Percentiles rank a stretch among this genome's conserved stretches.
Evolutionary conservation across 2,888 invertebrate genomes (phyloP).

Genomic region (Archips xylosteana): DNA sequence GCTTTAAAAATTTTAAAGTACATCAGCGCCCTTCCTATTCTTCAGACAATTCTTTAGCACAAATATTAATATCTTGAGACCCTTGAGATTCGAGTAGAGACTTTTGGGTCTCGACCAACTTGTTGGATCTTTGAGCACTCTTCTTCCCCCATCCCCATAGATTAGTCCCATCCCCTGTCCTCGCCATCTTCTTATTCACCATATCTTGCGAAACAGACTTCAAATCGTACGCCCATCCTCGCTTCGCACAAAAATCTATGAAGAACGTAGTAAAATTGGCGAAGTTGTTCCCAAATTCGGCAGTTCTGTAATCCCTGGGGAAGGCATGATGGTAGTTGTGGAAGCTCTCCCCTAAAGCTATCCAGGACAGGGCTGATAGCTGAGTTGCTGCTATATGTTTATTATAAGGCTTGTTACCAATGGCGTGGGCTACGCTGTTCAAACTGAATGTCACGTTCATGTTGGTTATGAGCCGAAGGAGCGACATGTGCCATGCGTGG

Average conservation of each 20-base stretch:
- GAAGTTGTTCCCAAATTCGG: constrained; percentile 6
- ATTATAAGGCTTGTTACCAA: constrained; percentile 20
- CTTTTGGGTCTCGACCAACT: too few species aligned
- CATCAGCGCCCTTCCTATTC: too few species aligned
- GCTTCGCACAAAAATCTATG: constrained; percentile 13
- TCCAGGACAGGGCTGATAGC: neutral
- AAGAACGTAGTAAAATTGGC: constrained; percentile 5
- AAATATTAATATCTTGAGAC: too few species aligned
- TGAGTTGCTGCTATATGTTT: neutral
- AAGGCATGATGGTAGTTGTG: constrained; percentile 32
- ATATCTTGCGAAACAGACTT: constrained; percentile 2
- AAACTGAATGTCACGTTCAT: neutral
- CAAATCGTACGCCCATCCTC: constrained; percentile 29
- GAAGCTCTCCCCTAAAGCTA: constrained; percentile 18
- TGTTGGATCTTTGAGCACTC: neutral
- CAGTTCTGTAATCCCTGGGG: constrained; percentile 23
- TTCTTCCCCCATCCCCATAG: too few species aligned
- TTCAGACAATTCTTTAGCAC: too few species aligned
- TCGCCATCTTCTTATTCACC: neutral
- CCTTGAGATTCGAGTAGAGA: too few species aligned
- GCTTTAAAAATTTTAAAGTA: too few species aligned
- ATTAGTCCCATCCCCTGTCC: constrained; percentile 18
- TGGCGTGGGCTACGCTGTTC: constrained; percentile 18
- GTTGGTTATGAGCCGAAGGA: neutral
- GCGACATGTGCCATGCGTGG: neutral